A percentile compares a stretch with the other conserved stretches of the same genome.
phyloP scores from a whole-genome alignment of 2,888 invertebrate genomes.

The Lacanobia wlatinum region DNA sequence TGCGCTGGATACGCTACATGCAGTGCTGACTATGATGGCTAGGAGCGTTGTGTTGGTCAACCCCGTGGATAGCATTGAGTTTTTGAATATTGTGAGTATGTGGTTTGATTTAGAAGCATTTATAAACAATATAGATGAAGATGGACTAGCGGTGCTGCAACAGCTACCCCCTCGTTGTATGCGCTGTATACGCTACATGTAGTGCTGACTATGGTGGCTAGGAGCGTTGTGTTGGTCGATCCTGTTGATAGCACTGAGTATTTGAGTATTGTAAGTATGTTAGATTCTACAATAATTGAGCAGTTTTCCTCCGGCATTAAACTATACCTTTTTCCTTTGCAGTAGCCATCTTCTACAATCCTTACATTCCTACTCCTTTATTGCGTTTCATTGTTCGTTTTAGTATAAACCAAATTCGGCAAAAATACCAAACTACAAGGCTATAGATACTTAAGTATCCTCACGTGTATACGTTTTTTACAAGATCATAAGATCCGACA shows the following conservation, averaged over 20 bases:
- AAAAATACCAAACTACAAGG: too few species aligned
- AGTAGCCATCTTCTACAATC: neutral
- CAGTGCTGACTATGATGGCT: constrained; percentile 79
- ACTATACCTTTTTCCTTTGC: too few species aligned
- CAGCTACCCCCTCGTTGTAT: constrained; percentile 85
- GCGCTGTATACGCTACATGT: constrained; percentile 80
- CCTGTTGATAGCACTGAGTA: constrained; percentile 70
- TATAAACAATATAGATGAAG: constrained; percentile 67
- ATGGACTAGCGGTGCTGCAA: constrained; percentile 76
- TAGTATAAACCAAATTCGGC: too few species aligned
- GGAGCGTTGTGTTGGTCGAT: constrained; percentile 74
- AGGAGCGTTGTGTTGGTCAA: constrained; percentile 75
- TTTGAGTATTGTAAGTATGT: constrained; percentile 77
- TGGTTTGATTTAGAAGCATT: neutral
- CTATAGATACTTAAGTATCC: too few species aligned
- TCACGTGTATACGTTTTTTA: constrained; percentile 1
- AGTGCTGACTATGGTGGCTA: constrained; percentile 79
- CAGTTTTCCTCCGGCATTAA: too few species aligned
- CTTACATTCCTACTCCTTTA: neutral
- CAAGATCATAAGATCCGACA: neutral
- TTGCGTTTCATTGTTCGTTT: too few species aligned
- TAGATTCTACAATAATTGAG: too few species aligned
- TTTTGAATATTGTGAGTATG: constrained; percentile 77
- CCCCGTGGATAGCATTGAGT: constrained; percentile 69
- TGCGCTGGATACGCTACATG: constrained; percentile 80